phyloP scores from a whole-genome alignment of 2,113 vertebrate species.

The Parus major region DNA sequence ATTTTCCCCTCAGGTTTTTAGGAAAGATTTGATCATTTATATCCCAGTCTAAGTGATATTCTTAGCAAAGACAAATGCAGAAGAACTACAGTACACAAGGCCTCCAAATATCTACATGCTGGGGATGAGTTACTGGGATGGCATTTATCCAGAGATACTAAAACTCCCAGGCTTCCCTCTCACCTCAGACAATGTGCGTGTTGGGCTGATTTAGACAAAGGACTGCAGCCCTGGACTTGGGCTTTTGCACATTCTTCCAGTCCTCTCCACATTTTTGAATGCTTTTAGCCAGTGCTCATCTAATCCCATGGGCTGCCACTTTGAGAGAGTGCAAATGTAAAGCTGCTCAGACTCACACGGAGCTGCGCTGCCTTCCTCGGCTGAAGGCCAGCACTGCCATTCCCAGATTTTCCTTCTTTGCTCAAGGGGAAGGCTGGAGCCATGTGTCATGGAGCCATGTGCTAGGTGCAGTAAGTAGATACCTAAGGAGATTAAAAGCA shows the following conservation, averaged over 20 bases:
- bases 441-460: not conserved
- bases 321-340: not conserved
- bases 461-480: not conserved
- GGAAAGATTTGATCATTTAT: not conserved
- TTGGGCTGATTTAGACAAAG: not conserved
- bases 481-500: not conserved
- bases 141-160: not conserved
- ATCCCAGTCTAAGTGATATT: not conserved
- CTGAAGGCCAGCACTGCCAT: not conserved
- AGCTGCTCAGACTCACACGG: not conserved
- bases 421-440: not conserved
- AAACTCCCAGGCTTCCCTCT: not conserved
- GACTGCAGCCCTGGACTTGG: not conserved
- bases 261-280: not conserved
- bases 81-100: not conserved
- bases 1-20: not conserved
- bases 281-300: not conserved
- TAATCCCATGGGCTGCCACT: not conserved
- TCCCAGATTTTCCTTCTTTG: not conserved
- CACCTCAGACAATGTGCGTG: not conserved
- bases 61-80: not conserved
- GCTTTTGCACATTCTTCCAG: not conserved
- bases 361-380: accelerated
- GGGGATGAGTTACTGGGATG: not conserved
- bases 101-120: not conserved